phyloP scores from a whole-genome alignment of 1,140 invertebrate species.

The Sycobia sp. region DNA sequence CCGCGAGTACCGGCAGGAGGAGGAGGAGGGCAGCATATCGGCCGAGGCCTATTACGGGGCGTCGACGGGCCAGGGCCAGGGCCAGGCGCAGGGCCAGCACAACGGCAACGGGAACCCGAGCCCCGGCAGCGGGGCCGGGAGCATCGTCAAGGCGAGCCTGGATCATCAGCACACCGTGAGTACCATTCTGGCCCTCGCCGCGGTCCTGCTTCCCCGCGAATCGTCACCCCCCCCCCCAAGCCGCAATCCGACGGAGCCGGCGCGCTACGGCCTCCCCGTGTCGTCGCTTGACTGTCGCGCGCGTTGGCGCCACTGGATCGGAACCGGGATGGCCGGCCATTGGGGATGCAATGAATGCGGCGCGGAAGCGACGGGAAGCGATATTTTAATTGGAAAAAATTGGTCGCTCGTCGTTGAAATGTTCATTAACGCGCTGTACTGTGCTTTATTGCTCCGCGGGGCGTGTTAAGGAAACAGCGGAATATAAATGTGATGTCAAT shows the following conservation, averaged over 20 bases:
- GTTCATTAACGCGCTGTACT: too few relatives aligned
- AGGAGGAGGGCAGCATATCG: constrained; percentile 55
- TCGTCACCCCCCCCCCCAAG: background rate
- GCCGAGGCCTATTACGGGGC: constrained; percentile 53
- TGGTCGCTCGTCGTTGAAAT: too few relatives aligned
- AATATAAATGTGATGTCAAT: too few relatives aligned
- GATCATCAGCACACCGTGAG: constrained; percentile 23
- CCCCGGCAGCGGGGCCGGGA: background rate
- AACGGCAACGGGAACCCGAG: background rate
- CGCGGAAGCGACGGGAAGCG: too few relatives aligned
- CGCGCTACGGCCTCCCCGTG: too few relatives aligned
- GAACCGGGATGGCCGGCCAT: too few relatives aligned
- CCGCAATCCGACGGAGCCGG: too few relatives aligned
- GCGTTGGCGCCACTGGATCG: background rate
- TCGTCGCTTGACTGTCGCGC: background rate
- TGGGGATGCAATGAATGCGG: too few relatives aligned
- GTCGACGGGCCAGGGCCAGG: background rate
- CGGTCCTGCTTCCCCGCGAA: background rate
- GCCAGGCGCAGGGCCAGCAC: background rate
- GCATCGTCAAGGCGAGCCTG: constrained; percentile 23
- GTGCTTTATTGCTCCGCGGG: too few relatives aligned
- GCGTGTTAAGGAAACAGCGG: too few relatives aligned
- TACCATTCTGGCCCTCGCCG: background rate
- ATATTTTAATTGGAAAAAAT: too few relatives aligned
- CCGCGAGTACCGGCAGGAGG: constrained; percentile 49